These are phyloP conservation scores for Spodoptera litura DNA, from an alignment of 1,140 invertebrate species.

Conservation along the genomic window DNA sequence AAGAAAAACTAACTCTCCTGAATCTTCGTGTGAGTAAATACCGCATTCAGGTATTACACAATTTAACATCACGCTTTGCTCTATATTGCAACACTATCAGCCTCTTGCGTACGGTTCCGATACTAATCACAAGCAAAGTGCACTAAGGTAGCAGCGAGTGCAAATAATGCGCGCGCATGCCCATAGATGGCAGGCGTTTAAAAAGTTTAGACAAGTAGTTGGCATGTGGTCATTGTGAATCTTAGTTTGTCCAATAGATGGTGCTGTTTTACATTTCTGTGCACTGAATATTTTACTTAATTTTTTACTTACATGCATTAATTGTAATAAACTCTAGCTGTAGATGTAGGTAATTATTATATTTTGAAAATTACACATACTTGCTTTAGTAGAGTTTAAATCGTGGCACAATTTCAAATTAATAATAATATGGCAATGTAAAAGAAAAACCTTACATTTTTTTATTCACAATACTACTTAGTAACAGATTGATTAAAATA, in stretches of 20 bases:
- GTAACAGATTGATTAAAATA: too few relatives aligned
- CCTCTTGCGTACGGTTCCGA: constrained; percentile 35
- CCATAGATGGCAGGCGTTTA: constrained; percentile 70
- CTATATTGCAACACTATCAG: constrained; percentile 30
- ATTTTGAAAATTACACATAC: too few relatives aligned
- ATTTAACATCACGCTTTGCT: too few relatives aligned
- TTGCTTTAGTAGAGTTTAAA: too few relatives aligned
- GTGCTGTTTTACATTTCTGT: constrained; percentile 57
- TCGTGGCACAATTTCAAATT: too few relatives aligned
- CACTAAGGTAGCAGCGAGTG: constrained; percentile 17
- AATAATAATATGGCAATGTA: too few relatives aligned
- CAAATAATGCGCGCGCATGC: constrained; percentile 61
- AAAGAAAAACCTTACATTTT: too few relatives aligned
- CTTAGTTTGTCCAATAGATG: constrained; percentile 67
- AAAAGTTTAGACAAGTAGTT: constrained; percentile 35
- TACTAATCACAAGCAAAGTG: constrained; percentile 43
- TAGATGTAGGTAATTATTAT: too few relatives aligned
- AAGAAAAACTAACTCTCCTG: too few relatives aligned
- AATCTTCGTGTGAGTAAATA: neutral
- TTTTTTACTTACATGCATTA: neutral
- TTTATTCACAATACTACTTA: too few relatives aligned
- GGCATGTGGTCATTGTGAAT: constrained; percentile 55
- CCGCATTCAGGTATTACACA: neutral
- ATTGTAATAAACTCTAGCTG: too few relatives aligned
- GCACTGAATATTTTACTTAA: constrained; percentile 2